Evolutionary conservation across 2,113 vertebrate genomes (phyloP).

Genomic region (Sarotherodon lohbergeri): DNA sequence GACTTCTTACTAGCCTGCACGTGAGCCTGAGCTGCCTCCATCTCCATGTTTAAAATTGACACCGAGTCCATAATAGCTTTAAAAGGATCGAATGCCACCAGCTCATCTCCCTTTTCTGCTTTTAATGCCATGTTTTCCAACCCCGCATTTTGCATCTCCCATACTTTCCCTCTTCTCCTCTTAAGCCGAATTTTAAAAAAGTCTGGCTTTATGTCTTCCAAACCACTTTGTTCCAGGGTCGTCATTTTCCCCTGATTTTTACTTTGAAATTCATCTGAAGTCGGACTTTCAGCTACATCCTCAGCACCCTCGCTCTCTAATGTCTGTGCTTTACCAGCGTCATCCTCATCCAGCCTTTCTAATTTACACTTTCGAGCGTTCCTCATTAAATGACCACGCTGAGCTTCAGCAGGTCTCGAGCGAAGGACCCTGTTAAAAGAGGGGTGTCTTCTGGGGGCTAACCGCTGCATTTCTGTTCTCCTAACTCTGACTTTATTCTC

Average conservation of each 20-base stretch:
- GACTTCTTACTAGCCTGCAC: constrained; percentile 60
- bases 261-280: background rate
- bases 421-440: constrained; percentile 27
- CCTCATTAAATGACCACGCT: background rate
- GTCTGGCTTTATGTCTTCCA: constrained; percentile 33
- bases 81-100: constrained; percentile 56
- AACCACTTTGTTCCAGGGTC: background rate
- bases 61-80: constrained; percentile 75
- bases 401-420: constrained; percentile 9
- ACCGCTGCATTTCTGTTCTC: constrained; percentile 15
- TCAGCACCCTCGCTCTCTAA: background rate
- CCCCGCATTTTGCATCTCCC: constrained; percentile 65
- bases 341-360: background rate
- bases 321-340: background rate
- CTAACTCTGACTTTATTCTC: background rate
- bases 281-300: background rate
- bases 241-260: background rate
- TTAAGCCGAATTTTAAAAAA: constrained; percentile 70
- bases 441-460: background rate
- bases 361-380: constrained; percentile 1
- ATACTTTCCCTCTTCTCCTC: constrained; percentile 66
- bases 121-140: constrained; percentile 16
- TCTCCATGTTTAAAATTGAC: constrained; percentile 71
- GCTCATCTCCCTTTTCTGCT: constrained; percentile 16
- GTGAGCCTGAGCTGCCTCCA: constrained; percentile 68